These are phyloP conservation scores for Melanitta fusca DNA, from an alignment of 2,797 vertebrate species.

Conservation along the genomic window DNA sequence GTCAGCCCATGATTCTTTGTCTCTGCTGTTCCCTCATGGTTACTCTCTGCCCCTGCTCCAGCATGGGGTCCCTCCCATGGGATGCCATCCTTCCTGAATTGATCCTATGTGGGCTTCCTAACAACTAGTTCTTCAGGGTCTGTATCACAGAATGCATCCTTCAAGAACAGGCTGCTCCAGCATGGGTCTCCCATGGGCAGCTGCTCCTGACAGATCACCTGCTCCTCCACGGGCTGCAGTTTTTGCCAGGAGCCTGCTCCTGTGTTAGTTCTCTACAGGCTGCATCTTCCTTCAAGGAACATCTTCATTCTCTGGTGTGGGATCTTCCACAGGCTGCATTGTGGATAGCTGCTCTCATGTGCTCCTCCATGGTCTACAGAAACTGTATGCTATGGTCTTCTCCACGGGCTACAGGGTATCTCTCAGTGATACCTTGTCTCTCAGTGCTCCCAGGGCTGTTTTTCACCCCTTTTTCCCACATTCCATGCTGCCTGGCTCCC, in stretches of 20 bases:
- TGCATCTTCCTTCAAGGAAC: neutral
- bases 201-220: too few relatives aligned
- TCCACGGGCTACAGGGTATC: accelerated
- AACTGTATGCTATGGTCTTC: accelerated
- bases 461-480: neutral
- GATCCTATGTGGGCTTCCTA: too few relatives aligned
- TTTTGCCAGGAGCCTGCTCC: neutral
- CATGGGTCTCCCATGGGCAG: accelerated
- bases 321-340: accelerated
- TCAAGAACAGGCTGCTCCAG: neutral
- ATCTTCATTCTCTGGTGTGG: accelerated
- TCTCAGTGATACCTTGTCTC: neutral
- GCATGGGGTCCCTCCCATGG: accelerated
- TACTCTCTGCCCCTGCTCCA: neutral
- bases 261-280: accelerated
- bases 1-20: neutral
- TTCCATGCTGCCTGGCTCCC: neutral
- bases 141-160: neutral
- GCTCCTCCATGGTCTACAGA: neutral
- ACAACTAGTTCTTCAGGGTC: too few relatives aligned
- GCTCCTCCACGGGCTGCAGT: too few relatives aligned
- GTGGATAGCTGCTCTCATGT: accelerated
- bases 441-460: neutral
- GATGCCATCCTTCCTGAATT: neutral
- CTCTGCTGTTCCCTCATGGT: neutral